A percentile compares a stretch with the other conserved stretches of the same genome.
These are phyloP conservation scores for Perdita meconis DNA, from an alignment of 2,888 invertebrate species.

Conservation along the genomic window DNA sequence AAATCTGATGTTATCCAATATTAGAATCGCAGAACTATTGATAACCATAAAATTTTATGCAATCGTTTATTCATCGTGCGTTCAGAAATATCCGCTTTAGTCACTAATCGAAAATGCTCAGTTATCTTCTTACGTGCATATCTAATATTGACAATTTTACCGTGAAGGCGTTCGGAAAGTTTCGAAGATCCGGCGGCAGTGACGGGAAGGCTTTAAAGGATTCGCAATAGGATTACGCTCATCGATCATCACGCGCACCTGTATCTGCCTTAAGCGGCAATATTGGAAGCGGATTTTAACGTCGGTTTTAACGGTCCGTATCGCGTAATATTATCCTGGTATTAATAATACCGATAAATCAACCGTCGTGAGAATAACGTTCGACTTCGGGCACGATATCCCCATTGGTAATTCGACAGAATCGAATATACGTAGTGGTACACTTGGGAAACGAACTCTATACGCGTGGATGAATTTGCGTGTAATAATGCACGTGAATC, in stretches of 20 bases:
- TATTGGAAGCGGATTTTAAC: conserved; percentile 73
- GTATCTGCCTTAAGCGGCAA: conserved; percentile 72
- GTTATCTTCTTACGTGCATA: conserved; percentile 42
- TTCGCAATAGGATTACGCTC: conserved; percentile 71
- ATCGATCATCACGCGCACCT: conserved; percentile 71
- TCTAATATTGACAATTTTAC: conserved; percentile 57
- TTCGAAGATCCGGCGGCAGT: conserved; percentile 43
- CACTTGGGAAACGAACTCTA: conserved; percentile 69
- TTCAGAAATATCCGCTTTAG: not conserved
- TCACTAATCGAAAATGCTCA: conserved; percentile 53
- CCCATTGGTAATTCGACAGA: conserved; percentile 71
- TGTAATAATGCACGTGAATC: conserved; percentile 1
- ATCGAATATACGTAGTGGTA: conserved; percentile 66
- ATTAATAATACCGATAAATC: conserved; percentile 79
- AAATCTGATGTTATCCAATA: too few relatives aligned
- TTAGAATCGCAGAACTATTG: too few relatives aligned
- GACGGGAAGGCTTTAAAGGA: conserved; percentile 68
- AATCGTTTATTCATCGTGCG: not conserved
- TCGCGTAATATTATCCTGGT: conserved; percentile 75
- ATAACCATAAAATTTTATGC: too few relatives aligned
- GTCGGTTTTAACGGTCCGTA: conserved; percentile 71
- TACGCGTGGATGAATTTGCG: conserved; percentile 14
- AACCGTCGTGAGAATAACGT: conserved; percentile 72
- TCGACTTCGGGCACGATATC: conserved; percentile 69
- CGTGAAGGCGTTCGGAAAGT: conserved; percentile 60